Evolutionary conservation across 2,888 invertebrate genomes (phyloP).

Genomic region (Spilarctia lutea): DNA sequence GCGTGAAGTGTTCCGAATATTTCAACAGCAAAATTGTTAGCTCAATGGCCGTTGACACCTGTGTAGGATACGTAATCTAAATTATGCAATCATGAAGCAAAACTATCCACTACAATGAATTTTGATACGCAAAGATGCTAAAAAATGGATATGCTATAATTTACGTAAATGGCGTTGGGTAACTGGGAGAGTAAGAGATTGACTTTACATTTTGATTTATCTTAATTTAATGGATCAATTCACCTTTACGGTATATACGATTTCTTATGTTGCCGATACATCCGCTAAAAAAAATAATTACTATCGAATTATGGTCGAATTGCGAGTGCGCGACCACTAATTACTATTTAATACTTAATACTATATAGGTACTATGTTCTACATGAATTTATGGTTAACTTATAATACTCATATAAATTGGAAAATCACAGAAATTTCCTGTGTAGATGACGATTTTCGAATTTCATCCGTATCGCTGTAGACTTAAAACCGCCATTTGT

Average conservation of each 20-base stretch:
- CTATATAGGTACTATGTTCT: no score
- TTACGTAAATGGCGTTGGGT: background rate
- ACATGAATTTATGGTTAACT: no score
- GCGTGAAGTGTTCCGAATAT: conserved; percentile 18
- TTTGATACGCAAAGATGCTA: background rate
- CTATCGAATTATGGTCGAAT: no score
- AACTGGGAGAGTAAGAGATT: background rate
- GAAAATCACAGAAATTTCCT: no score
- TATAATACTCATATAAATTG: background rate
- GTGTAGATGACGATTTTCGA: background rate
- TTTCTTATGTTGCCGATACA: no score
- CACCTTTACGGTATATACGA: no score
- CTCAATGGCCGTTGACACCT: conserved; percentile 16
- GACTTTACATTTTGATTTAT: background rate
- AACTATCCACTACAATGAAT: background rate
- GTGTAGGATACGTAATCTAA: conserved; percentile 6
- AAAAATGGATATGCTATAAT: background rate
- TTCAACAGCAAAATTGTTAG: conserved; percentile 17
- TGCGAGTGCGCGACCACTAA: no score
- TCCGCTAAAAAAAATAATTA: no score
- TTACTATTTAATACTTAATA: no score
- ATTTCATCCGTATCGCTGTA: no score
- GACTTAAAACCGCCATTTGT: no score
- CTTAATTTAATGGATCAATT: no score
- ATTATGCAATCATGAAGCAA: conserved; percentile 5